Conservation (phyloP, 2,113 vertebrate species). For the Cephalopholis sonnerati region DNA sequence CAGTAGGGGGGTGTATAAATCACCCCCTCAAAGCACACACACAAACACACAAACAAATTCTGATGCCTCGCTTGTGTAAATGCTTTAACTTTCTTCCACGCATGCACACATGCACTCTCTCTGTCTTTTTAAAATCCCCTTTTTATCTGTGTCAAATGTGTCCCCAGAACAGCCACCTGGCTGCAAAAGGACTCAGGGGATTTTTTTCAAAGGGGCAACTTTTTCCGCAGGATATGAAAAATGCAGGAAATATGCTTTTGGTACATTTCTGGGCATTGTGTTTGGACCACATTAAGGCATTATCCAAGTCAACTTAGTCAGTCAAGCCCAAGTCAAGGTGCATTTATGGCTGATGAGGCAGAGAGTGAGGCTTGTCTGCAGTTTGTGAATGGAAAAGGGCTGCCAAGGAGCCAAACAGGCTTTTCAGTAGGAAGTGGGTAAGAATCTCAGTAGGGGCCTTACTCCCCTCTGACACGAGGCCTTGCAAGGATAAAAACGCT, state of each 20-base stretch:
- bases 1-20: slow-evolving; percentile 76
- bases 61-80: slow-evolving; percentile 47
- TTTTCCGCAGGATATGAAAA: neutral
- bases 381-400: slow-evolving; percentile 76
- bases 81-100: slow-evolving; percentile 58
- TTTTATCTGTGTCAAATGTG: slow-evolving; percentile 51
- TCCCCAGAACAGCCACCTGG: slow-evolving; percentile 47
- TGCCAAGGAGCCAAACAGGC: slow-evolving; percentile 78
- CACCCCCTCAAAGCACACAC: slow-evolving; percentile 62
- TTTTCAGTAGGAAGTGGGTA: slow-evolving; percentile 78
- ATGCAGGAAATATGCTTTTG: neutral
- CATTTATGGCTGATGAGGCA: slow-evolving; percentile 59
- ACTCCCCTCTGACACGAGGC: slow-evolving; percentile 82
- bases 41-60: slow-evolving; percentile 69
- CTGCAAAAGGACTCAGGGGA: neutral
- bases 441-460: slow-evolving; percentile 82
- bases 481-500: slow-evolving; percentile 79
- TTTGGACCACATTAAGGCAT: slow-evolving; percentile 29
- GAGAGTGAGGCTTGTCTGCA: slow-evolving; percentile 51
- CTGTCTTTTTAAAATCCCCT: slow-evolving; percentile 14
- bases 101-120: slow-evolving; percentile 10
- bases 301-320: slow-evolving; percentile 54
- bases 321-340: slow-evolving; percentile 64
- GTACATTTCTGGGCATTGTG: neutral
- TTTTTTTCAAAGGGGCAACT: neutral